These are phyloP conservation scores for Myrmecophaga tridactyla DNA, from an alignment of 2,113 vertebrate species.

Conservation along the genomic window DNA sequence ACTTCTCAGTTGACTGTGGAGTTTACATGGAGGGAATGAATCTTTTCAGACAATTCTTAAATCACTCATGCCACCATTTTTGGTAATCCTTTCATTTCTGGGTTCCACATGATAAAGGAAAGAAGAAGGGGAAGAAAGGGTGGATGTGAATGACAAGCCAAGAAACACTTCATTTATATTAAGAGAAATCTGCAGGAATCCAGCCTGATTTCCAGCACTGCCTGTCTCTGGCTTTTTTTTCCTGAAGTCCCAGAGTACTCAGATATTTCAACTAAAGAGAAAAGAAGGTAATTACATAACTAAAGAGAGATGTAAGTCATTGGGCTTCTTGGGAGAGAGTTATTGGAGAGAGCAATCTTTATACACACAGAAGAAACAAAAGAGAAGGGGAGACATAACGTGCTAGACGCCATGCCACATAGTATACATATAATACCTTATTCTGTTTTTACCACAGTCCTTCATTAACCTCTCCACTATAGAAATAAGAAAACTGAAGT, in stretches of 20 bases:
- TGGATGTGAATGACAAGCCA: neutral
- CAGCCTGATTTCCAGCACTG: neutral
- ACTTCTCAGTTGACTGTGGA: neutral
- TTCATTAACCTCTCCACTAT: neutral
- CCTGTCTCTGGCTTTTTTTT: neutral
- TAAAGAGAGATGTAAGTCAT: neutral
- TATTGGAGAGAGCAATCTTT: neutral
- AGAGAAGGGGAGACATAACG: neutral
- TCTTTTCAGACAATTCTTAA: neutral
- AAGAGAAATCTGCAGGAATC: neutral
- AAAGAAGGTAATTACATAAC: neutral
- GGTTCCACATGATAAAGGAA: neutral
- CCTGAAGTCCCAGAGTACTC: neutral
- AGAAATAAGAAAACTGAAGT: neutral
- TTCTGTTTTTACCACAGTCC: neutral
- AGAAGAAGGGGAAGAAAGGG: neutral
- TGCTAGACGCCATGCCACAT: neutral
- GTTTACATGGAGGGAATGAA: neutral
- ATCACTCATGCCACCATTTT: neutral
- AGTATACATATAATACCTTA: neutral
- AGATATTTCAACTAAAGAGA: neutral
- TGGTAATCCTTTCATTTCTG: neutral
- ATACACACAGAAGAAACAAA: neutral
- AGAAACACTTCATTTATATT: slow-evolving; percentile 36
- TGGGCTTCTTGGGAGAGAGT: neutral